Base-by-base conservation (phyloP, 1,140 invertebrate species). In the Ruditapes philippinarum region DNA sequence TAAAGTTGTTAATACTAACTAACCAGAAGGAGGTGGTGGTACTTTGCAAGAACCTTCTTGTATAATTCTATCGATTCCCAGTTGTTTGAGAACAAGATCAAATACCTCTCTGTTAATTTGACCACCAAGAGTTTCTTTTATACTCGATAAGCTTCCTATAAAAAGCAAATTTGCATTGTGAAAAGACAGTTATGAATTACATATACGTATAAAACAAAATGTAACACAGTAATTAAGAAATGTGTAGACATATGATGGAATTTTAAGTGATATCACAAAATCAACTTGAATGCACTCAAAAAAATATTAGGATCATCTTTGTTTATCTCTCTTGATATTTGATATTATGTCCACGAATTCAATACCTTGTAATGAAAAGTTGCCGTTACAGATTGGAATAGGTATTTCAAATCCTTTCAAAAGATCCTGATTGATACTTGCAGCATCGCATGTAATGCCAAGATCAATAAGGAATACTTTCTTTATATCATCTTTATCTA, bases 291-390 rank as follows among this genome's bases (percentile, higher is more conserved):
- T n/a, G n/a, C n/a, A n/a, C n/a, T n/a, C n/a, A n/a, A n/a, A n/a
- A n/a, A n/a, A n/a, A n/a, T n/a, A n/a, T n/a, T n/a, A n/a, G n/a
- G n/a, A n/a, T n/a, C n/a, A n/a, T n/a, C n/a, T n/a, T n/a, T n/a
- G n/a, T n/a, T n/a, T n/a, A n/a, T n/a, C n/a, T n/a, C n/a, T n/a
- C n/a, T n/a, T n/a, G n/a, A n/a, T n/a, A n/a, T n/a, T n/a, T n/a
- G n/a, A n/a, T n/a, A n/a, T n/a, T n/a, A n/a, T n/a, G n/a, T n/a
- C n/a, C n/a, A n/a, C n/a, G n/a, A n/a, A n/a, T n/a, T n/a, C n/a
- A n/a, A n/a, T 74, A 91, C 91, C 91, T 83, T 86, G 85, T 9
- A 91, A 49, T 49, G 87, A 73, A 42, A 91, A 90, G 68, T 80
- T 86, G 4, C 76, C 81, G 57, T 86, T 90, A 68, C 91, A 91